Percentiles rank a stretch among this genome's conserved stretches.
Conservation (phyloP, 1,140 invertebrate genomes). For the Paraescarpia echinospica region DNA sequence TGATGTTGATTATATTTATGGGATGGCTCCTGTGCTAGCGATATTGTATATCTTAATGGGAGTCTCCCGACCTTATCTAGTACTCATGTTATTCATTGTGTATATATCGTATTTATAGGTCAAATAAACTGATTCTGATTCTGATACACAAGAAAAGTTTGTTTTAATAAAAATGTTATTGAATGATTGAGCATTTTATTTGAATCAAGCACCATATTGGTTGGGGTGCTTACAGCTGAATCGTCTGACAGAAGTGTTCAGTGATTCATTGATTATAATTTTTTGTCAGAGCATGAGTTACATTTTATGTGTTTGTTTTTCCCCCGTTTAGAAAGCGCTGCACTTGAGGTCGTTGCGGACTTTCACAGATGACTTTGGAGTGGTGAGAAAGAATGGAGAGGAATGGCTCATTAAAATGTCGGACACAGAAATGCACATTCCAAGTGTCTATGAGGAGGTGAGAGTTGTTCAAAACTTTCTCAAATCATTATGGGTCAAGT, state of each 20-base stretch:
- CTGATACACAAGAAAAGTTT: too few species aligned
- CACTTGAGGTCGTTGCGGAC: conserved; percentile 59
- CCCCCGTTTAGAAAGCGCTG: conserved; percentile 55
- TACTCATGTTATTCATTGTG: too few species aligned
- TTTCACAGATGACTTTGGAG: conserved; percentile 60
- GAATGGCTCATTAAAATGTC: conserved; percentile 62
- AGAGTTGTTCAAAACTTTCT: not conserved
- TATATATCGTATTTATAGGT: too few species aligned
- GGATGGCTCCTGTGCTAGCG: too few species aligned
- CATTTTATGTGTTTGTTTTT: not conserved
- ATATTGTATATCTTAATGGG: too few species aligned
- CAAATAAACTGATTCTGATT: too few species aligned
- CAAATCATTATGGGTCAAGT: not conserved
- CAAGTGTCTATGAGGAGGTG: conserved; percentile 62
- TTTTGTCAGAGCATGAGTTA: not conserved
- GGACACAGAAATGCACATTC: conserved; percentile 62
- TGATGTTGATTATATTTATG: too few species aligned
- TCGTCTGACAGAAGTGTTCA: not conserved
- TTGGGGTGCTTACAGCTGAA: not conserved
- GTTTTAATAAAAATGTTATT: too few species aligned
- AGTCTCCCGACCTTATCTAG: too few species aligned
- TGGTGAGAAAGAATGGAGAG: conserved; percentile 61
- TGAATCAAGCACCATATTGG: not conserved
- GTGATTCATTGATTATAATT: not conserved
- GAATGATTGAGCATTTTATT: not conserved